A percentile compares a stretch with the other conserved stretches of the same genome.
Evolutionary conservation across 2,888 invertebrate genomes (phyloP).

Genomic region (Vesta saturnalis): DNA sequence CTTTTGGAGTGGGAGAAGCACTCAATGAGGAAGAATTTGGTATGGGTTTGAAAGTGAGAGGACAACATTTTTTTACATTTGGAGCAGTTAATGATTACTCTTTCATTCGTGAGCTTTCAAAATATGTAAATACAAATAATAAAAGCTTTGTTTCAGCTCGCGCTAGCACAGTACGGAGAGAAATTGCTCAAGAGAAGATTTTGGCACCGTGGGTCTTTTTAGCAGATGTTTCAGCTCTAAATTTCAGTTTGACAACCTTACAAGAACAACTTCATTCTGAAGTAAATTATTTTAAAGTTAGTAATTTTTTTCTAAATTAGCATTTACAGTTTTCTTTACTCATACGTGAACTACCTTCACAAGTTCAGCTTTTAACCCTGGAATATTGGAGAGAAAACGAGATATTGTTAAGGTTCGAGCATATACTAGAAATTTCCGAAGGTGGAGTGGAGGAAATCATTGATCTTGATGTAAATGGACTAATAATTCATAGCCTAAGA

Average conservation of each 20-base stretch:
- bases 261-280: slow-evolving; percentile 48
- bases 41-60: slow-evolving; percentile 72
- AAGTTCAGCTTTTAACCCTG: slow-evolving; percentile 78
- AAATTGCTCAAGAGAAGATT: slow-evolving; percentile 63
- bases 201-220: slow-evolving; percentile 37
- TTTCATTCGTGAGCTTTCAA: neutral
- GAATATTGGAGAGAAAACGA: slow-evolving; percentile 73
- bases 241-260: slow-evolving; percentile 60
- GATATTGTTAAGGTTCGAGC: slow-evolving; percentile 78
- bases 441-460: slow-evolving; percentile 65
- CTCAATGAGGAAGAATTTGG: slow-evolving; percentile 80
- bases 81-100: slow-evolving; percentile 46
- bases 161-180: slow-evolving; percentile 55
- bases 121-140: neutral
- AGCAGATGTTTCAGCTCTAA: slow-evolving; percentile 41
- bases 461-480: slow-evolving; percentile 59
- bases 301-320: neutral
- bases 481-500: neutral
- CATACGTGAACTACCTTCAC: slow-evolving; percentile 67
- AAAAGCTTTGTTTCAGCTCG: neutral
- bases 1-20: slow-evolving; percentile 89
- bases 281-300: neutral
- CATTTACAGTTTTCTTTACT: slow-evolving; percentile 61
- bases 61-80: slow-evolving; percentile 67
- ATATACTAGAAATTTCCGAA: slow-evolving; percentile 74